Percentiles rank a stretch among this genome's conserved stretches.
These are phyloP conservation scores for Cephalopterus ornatus DNA, from an alignment of 2,113 vertebrate species.

Conservation along the genomic window DNA sequence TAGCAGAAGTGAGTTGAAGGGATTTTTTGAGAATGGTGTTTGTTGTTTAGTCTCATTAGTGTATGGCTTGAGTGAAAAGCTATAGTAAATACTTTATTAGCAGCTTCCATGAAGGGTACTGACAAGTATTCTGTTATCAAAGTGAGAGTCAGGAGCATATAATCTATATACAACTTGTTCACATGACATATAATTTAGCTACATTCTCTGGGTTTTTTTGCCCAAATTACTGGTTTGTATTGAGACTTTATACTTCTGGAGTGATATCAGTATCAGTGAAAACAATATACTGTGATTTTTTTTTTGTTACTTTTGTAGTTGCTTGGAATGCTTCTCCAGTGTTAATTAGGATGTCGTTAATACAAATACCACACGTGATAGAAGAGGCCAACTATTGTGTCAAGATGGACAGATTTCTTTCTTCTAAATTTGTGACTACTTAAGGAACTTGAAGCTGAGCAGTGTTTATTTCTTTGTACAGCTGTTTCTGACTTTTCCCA, in stretches of 20 bases:
- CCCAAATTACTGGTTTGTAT: background rate
- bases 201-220: background rate
- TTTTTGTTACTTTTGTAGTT: background rate
- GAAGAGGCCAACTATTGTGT: background rate
- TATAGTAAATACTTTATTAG: background rate
- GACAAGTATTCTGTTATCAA: background rate
- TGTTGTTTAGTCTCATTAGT: background rate
- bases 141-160: background rate
- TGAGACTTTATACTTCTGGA: background rate
- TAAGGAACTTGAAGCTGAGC: background rate
- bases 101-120: background rate
- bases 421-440: background rate
- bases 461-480: background rate
- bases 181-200: background rate
- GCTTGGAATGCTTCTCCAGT: background rate
- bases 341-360: background rate
- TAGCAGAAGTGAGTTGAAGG: background rate
- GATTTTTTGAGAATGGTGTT: background rate
- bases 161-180: background rate
- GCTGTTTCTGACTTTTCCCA: background rate
- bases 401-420: background rate
- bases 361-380: background rate
- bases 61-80: background rate
- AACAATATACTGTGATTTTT: accelerated
- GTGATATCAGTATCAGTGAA: background rate